Evolutionary conservation across 2,797 vertebrate genomes (phyloP).

Genomic region (Notoglanidium macrostoma): DNA sequence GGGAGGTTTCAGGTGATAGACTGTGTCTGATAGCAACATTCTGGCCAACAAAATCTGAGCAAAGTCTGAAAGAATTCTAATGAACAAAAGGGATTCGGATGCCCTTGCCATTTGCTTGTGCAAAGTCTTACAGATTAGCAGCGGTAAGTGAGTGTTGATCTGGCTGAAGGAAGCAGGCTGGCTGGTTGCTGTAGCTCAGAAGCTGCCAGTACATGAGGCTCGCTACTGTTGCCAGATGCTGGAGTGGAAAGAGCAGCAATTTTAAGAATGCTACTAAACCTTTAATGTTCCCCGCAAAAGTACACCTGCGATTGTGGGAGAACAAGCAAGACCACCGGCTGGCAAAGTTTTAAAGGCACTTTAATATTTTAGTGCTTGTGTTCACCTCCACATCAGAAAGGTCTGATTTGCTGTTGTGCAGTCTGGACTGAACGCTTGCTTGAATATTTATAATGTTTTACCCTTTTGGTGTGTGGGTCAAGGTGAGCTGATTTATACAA

Average conservation of each 20-base stretch:
- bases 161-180: conserved; percentile 19
- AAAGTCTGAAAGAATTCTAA: not conserved
- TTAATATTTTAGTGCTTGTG: conserved; percentile 61
- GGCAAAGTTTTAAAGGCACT: conserved; percentile 57
- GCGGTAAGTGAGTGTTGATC: not conserved
- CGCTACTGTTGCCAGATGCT: conserved; percentile 43
- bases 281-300: conserved; percentile 48
- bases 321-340: conserved; percentile 60
- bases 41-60: not conserved
- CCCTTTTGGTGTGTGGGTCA: conserved; percentile 52
- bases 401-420: conserved; percentile 58
- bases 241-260: conserved; percentile 37
- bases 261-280: conserved; percentile 37
- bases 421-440: conserved; percentile 16
- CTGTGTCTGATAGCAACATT: not conserved
- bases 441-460: conserved; percentile 55
- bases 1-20: conserved; percentile 43
- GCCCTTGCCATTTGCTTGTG: not conserved
- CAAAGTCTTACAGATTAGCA: not conserved
- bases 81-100: not conserved
- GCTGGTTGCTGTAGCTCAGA: not conserved
- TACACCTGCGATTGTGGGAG: conserved; percentile 53
- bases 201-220: conserved; percentile 45
- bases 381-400: conserved; percentile 54
- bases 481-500: conserved; percentile 77